phyloP scores from a whole-genome alignment of 1,140 invertebrate species.

The silkworm (Bombyx mori) region DNA sequence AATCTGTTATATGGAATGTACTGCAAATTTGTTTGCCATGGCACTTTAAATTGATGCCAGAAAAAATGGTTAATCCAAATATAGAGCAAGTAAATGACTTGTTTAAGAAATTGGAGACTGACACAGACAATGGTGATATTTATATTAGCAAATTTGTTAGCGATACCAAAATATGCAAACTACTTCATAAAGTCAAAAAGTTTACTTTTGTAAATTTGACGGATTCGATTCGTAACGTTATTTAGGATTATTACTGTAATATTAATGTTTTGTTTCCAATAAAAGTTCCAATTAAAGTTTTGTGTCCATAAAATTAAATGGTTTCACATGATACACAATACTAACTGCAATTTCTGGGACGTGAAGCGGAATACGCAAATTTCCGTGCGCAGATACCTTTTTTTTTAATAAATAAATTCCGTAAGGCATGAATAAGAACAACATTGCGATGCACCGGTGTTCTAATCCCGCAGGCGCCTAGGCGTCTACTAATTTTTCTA shows the following conservation, averaged over 20 bases:
- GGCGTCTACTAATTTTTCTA: no score
- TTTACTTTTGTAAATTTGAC: conserved; percentile 39
- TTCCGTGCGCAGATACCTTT: no score
- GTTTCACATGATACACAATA: neutral
- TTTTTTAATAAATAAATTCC: no score
- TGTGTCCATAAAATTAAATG: neutral
- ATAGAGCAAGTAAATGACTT: conserved; percentile 28
- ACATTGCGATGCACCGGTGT: no score
- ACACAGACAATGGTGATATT: conserved; percentile 53
- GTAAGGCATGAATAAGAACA: no score
- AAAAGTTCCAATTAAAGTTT: no score
- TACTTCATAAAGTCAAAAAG: conserved; percentile 50
- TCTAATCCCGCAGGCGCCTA: no score
- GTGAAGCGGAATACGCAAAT: no score
- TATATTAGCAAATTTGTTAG: conserved; percentile 47
- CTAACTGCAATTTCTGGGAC: no score
- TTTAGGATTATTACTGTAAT: neutral
- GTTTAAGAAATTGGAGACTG: conserved; percentile 34
- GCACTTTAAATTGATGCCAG: conserved; percentile 43
- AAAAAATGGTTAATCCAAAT: conserved; percentile 35
- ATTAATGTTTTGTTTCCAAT: no score
- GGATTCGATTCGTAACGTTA: conserved; percentile 13
- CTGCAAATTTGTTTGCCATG: conserved; percentile 54
- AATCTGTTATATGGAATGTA: conserved; percentile 54
- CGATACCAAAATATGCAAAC: conserved; percentile 39